These are phyloP conservation scores for Tetraodon nigroviridis DNA, from an alignment of 2,113 vertebrate species.

Conservation along the genomic window DNA sequence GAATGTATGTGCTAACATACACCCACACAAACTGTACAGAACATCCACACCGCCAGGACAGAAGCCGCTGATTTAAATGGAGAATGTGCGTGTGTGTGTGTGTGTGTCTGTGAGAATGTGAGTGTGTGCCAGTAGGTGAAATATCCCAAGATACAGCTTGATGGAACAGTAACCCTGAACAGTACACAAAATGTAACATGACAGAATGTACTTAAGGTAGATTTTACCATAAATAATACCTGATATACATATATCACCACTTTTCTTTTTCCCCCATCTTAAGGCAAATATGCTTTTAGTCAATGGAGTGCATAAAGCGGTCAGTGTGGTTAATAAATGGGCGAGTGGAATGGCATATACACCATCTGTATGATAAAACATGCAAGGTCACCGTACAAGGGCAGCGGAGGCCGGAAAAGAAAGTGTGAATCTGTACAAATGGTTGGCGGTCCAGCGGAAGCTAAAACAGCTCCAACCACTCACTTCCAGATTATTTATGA, in stretches of 20 bases:
- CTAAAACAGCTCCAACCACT: constrained; percentile 34
- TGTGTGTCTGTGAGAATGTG: too few relatives aligned
- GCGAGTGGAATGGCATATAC: constrained; percentile 65
- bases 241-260: constrained; percentile 63
- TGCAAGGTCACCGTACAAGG: constrained; percentile 37
- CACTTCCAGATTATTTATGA: constrained; percentile 24
- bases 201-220: constrained; percentile 62
- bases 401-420: constrained; percentile 18
- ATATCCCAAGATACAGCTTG: constrained; percentile 50
- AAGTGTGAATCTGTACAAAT: constrained; percentile 21
- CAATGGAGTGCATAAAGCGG: constrained; percentile 68
- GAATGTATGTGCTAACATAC: constrained; percentile 10
- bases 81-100: too few relatives aligned
- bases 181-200: constrained; percentile 63
- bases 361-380: constrained; percentile 56
- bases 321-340: constrained; percentile 52
- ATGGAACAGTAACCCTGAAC: constrained; percentile 54
- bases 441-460: constrained; percentile 2
- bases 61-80: too few relatives aligned
- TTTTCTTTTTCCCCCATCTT: constrained; percentile 59
- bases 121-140: constrained; percentile 16
- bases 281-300: constrained; percentile 70
- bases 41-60: constrained; percentile 5
- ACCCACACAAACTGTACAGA: constrained; percentile 18
- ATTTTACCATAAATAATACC: constrained; percentile 73